A percentile compares a stretch with the other conserved stretches of the same genome.
phyloP scores from a whole-genome alignment of 1,140 invertebrate genomes.

The Saccostrea cuccullata region DNA sequence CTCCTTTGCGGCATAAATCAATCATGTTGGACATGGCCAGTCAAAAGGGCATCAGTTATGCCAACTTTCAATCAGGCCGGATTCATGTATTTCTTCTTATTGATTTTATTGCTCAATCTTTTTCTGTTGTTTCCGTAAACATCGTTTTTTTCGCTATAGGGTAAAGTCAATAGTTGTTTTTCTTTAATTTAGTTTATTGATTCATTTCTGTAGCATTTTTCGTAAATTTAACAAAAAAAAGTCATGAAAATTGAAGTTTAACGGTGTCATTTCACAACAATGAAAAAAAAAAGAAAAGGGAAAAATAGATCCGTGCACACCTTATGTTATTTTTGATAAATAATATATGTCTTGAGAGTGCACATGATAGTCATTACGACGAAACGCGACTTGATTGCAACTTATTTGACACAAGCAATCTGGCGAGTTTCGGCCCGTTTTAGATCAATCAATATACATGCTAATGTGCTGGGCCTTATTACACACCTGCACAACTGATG shows the following conservation, averaged over 20 bases:
- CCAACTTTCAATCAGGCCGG: background rate
- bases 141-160: too few relatives aligned
- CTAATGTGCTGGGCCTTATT: background rate
- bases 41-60: slow-evolving; percentile 1
- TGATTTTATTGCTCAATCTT: background rate
- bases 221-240: background rate
- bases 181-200: too few relatives aligned
- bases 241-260: background rate
- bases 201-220: too few relatives aligned
- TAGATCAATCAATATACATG: slow-evolving; percentile 8
- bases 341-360: background rate
- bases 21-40: slow-evolving; percentile 4
- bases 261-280: background rate
- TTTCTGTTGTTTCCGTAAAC: too few relatives aligned
- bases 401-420: background rate
- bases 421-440: background rate
- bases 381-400: background rate
- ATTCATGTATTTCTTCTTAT: slow-evolving; percentile 13
- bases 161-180: too few relatives aligned
- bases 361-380: background rate
- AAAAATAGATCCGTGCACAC: background rate
- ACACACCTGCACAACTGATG: background rate
- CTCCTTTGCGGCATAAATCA: slow-evolving; percentile 18
- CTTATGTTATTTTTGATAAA: slow-evolving; percentile 1
- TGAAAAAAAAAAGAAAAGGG: background rate